Conservation (phyloP, 2,113 vertebrate species). For the Bubo bubo region DNA sequence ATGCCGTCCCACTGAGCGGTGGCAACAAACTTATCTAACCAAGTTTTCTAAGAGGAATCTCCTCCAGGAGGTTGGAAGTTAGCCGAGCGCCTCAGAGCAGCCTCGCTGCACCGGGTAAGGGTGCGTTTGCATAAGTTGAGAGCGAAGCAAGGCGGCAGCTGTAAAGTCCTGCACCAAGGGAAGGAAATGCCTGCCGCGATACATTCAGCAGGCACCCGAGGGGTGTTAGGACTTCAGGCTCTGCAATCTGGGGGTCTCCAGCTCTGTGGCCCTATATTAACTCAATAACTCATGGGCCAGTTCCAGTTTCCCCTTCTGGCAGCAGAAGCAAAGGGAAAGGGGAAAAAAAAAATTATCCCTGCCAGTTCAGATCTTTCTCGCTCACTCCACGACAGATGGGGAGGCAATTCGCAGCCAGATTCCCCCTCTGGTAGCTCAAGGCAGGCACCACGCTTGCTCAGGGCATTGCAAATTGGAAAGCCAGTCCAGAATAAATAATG, state of each 20-base stretch:
- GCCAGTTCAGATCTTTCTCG: slow-evolving; percentile 4
- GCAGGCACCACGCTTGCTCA: slow-evolving; percentile 3
- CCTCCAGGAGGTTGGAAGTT: background rate
- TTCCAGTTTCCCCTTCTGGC: slow-evolving; percentile 35
- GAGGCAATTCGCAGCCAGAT: slow-evolving; percentile 58
- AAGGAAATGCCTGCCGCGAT: background rate
- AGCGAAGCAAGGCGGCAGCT: background rate
- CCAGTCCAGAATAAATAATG: slow-evolving; percentile 49
- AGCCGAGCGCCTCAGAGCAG: background rate
- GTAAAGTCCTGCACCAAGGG: background rate
- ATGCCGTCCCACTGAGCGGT: background rate
- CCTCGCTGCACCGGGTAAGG: accelerated
- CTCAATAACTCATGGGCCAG: slow-evolving; percentile 22
- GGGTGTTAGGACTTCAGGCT: background rate
- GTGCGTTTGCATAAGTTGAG: background rate
- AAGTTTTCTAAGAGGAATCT: background rate
- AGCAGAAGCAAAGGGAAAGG: slow-evolving; percentile 10
- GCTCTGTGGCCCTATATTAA: slow-evolving; percentile 2
- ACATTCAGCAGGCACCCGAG: background rate
- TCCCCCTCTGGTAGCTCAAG: slow-evolving; percentile 58
- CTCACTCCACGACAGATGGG: slow-evolving; percentile 42
- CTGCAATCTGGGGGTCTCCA: background rate
- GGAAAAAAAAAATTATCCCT: background rate
- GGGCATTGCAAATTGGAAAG: slow-evolving; percentile 47
- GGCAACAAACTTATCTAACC: background rate